Evolutionary conservation across 2,888 invertebrate species (phyloP), one percentile per base, ranked within the genome.

Genomic region (Drosophila anceps): DNA sequence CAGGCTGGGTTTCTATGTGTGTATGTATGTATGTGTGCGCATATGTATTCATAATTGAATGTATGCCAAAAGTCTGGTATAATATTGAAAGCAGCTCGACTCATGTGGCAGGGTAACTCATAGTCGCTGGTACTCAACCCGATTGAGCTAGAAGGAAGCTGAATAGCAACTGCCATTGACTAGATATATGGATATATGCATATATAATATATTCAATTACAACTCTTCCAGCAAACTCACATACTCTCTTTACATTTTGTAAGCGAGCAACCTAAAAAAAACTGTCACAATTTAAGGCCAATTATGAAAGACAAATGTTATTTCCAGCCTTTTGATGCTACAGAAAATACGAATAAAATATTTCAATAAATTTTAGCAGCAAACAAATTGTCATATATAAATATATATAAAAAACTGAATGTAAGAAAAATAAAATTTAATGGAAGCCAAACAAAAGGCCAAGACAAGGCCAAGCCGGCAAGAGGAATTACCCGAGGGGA

Each of bases 401-500:
- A 31, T 57, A 55, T 10, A 31, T 43, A 31, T 15, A 35, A 1
- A 33, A n/a, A 33, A n/a, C n/a, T 15, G 24, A 27, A 35, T 35
- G 24, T 7, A 46, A 58, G 41, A 51, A 57, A 68, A 68, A 68
- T 58, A 69, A 15, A 43, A 57, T 63, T 64, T 27, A 74, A 64
- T 48, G 15, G 43, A 31, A 63, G 43, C 29, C 58, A 77, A 72
- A 57, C 65, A 61, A 66, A 31, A 0, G 43, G 43, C 7, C n/a
- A 15, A 15, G 24, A 0, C 35, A 20, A 55, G 2, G 2, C 13
- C 43, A 67, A 51, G 8, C 18, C 48, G 63, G 4, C 55, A 46
- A 10, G 39, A 39, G 27, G n/a, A 69, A 63, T 63, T 70, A 65
- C 66, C 55, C 55, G 5, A 35, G 2, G 76, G 81, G 55, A 69